Evolutionary conservation across 2,113 vertebrate species (phyloP).

Genomic region (Podocnemis expansa): DNA sequence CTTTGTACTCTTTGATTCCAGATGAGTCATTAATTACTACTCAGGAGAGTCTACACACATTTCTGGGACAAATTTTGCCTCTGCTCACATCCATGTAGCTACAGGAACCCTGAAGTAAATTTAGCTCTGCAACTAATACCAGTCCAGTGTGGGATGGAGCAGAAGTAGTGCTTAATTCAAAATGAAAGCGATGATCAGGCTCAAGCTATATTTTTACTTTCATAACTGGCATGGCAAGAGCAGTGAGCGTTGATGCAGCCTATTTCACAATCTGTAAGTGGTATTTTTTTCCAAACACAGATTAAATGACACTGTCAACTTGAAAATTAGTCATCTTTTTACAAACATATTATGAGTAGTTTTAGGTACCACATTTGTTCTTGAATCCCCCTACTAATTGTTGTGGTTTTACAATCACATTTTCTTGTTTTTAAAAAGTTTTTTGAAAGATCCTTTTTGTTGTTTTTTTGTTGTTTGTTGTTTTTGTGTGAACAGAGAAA

Average conservation of each 20-base stretch:
- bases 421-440: neutral
- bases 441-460: too few relatives aligned
- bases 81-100: neutral
- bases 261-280: neutral
- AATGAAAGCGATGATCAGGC: too few relatives aligned
- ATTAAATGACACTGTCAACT: neutral
- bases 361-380: neutral
- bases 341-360: neutral
- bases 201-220: too few relatives aligned
- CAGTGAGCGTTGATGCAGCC: neutral
- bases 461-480: neutral
- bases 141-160: neutral
- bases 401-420: neutral
- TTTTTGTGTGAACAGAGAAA: too few relatives aligned
- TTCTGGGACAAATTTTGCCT: neutral
- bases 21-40: neutral
- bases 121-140: neutral
- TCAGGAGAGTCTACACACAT: neutral
- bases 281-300: conserved; percentile 33
- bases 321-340: neutral
- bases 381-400: neutral
- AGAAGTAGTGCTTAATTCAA: neutral
- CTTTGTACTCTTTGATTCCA: neutral
- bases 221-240: too few relatives aligned
- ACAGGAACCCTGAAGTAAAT: neutral